phyloP scores from a whole-genome alignment of 2,113 vertebrate genomes.

The Choloepus hoffmanni region DNA sequence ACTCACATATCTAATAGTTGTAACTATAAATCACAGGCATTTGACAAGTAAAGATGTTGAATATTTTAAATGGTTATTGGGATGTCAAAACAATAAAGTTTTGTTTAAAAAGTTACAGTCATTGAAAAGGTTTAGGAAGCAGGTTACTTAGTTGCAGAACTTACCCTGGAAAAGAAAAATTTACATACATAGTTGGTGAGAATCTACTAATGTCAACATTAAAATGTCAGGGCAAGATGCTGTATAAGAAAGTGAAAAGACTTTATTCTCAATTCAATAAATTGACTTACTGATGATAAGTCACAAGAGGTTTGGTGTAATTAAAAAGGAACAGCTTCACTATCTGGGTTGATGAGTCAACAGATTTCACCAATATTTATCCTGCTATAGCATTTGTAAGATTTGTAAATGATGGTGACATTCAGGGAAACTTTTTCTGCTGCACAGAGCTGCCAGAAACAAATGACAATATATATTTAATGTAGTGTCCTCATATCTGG shows the following conservation, averaged over 20 bases:
- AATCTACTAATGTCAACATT: background rate
- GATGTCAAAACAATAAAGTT: constrained; percentile 32
- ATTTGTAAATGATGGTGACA: constrained; percentile 31
- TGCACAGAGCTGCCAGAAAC: background rate
- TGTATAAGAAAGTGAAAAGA: background rate
- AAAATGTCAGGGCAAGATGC: background rate
- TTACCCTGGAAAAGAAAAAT: constrained; percentile 26
- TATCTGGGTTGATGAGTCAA: background rate
- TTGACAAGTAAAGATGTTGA: constrained; percentile 18
- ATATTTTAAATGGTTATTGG: constrained; percentile 18
- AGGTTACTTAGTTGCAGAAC: constrained; percentile 7
- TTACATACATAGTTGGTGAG: background rate
- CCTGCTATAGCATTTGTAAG: background rate
- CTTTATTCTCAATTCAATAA: background rate
- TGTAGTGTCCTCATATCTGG: background rate
- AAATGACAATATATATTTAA: background rate
- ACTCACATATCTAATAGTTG: background rate
- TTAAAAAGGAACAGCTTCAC: background rate
- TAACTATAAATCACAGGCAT: background rate
- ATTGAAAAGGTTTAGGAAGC: constrained; percentile 6
- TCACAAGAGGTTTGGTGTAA: background rate
- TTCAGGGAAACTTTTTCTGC: background rate
- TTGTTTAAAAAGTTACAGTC: background rate
- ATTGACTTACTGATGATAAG: background rate
- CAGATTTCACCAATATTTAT: background rate